Evolutionary conservation across 2,888 invertebrate species (phyloP).

Genomic region (Cyaniris semiargus): DNA sequence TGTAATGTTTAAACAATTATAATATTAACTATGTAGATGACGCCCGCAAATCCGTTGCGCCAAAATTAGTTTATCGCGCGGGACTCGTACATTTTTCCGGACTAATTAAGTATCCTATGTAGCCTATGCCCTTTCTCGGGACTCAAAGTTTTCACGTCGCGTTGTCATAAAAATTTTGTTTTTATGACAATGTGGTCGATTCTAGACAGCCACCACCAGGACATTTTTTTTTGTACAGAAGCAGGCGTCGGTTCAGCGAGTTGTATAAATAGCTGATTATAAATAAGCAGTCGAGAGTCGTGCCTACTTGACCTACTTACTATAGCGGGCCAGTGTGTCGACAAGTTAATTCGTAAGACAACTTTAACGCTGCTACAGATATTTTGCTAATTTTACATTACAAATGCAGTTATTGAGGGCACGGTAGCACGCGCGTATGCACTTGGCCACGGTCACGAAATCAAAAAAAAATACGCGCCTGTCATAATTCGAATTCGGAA

Average conservation of each 20-base stretch:
- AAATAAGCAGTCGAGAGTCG: slow-evolving; percentile 16
- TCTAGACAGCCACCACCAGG: not conserved
- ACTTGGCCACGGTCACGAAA: not conserved
- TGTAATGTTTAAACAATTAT: not conserved
- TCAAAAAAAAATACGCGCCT: not conserved
- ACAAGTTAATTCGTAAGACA: slow-evolving; percentile 24
- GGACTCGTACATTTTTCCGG: no score
- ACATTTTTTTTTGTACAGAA: not conserved
- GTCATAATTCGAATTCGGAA: slow-evolving; percentile 11
- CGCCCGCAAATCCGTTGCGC: no score
- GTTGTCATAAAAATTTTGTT: not conserved
- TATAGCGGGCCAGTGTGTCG: slow-evolving; percentile 18
- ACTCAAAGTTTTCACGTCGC: no score
- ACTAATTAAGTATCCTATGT: no score
- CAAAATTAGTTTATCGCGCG: no score
- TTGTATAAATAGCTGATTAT: slow-evolving; percentile 29
- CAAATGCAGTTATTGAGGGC: not conserved
- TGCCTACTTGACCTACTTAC: slow-evolving; percentile 11
- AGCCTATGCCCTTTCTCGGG: no score
- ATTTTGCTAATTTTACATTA: slow-evolving; percentile 10
- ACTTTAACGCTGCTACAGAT: not conserved
- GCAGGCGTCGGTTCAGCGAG: not conserved
- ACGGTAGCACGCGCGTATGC: not conserved
- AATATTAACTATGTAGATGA: not conserved
- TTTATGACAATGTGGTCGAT: not conserved